Evolutionary conservation across 1,140 invertebrate species (phyloP).

Genomic region (Aleiodes sp.): DNA sequence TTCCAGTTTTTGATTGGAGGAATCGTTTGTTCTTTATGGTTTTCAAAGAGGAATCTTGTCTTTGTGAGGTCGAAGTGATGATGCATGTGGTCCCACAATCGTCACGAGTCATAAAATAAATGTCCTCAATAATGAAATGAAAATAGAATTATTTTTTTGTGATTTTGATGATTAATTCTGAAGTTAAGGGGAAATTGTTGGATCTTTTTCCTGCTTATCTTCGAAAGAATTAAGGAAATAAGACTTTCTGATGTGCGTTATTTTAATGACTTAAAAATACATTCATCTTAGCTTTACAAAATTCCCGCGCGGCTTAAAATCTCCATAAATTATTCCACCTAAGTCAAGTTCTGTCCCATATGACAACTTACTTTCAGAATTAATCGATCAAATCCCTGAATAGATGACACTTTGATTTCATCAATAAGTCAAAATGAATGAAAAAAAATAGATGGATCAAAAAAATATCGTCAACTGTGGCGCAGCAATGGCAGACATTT

Average conservation of each 20-base stretch:
- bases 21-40: too few species aligned
- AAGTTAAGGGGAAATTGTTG: background rate
- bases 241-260: too few species aligned
- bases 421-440: background rate
- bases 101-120: background rate
- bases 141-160: background rate
- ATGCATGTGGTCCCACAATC: slow-evolving; percentile 11
- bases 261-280: too few species aligned
- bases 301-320: too few species aligned
- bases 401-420: too few species aligned
- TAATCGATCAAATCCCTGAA: too few species aligned
- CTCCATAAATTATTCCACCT: too few species aligned
- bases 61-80: background rate
- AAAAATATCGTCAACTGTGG: background rate
- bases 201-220: background rate
- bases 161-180: slow-evolving; percentile 4
- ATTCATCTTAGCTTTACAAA: too few species aligned
- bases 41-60: too few species aligned
- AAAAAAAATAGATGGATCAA: background rate
- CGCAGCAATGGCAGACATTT: slow-evolving; percentile 26
- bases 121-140: background rate
- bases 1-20: background rate
- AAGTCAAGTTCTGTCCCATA: too few species aligned
- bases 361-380: too few species aligned
- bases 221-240: background rate